Evolutionary conservation across 2,888 invertebrate genomes (phyloP), one percentile per base, ranked within the genome.

Genomic region (Stomorhina lunata): DNA sequence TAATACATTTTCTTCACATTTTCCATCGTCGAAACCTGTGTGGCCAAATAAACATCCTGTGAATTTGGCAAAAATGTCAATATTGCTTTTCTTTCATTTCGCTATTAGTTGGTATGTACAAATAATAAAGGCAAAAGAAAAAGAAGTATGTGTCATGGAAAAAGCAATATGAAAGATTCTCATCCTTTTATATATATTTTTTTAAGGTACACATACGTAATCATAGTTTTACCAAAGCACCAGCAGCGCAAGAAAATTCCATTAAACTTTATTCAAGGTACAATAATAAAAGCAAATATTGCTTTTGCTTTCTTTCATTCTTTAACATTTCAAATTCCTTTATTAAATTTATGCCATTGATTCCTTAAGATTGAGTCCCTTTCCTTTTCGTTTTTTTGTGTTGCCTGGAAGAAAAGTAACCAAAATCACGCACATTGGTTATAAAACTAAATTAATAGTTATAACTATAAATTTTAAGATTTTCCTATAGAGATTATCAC

Each of bases 241-340:
- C 5, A 63, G 17, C 10, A 63, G 17, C 63, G 53, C 43, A 61
- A 71, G 63, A 63, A 69, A 77, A 78, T 78, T 78, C 55, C 45
- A 78, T 78, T 63, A 69, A 69, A 71, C 43, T 69, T 63, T 69
- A 69, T 71, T 78, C n/a, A 78, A 78, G 77, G 69, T 71, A 63
- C 20, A 45, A n/a, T 55, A 43, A 55, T 71, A 69, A 77, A 69
- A 80, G 37, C 32, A 57, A 40, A 68, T 9, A 10, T 43, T 34
- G 27, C 29, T 25, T 50, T 29, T 71, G 43, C 15, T 15, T 34
- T 37, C 25, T 57, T 15, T 10, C 15, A 17, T 37, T 32, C 29
- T 55, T n/a, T 2, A 22, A 10, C 17, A 10, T 20, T 45, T 27
- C 12, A 1, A 12, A 12, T 45, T 37, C 4, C 15, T 32, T 66